These are phyloP conservation scores for Dasysyrphus tricinctus DNA, from an alignment of 2,888 invertebrate genomes.

Conservation along the genomic window DNA sequence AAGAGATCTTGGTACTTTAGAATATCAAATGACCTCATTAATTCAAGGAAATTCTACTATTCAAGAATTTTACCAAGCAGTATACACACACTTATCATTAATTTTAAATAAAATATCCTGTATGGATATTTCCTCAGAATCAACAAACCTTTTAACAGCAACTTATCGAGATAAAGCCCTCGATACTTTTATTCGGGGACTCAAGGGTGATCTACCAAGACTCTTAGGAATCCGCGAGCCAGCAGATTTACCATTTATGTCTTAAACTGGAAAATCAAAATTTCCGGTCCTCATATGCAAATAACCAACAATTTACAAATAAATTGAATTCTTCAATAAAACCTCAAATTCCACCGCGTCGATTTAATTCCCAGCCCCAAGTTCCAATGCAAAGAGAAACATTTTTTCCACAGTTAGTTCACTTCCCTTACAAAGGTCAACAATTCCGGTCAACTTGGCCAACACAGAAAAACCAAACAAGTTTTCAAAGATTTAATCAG, in stretches of 20 bases:
- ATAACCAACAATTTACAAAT: constrained; percentile 14
- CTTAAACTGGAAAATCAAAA: constrained; percentile 6
- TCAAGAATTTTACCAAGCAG: no score
- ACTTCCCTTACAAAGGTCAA: no score
- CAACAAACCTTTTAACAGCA: neutral
- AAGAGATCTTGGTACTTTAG: no score
- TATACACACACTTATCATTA: constrained; percentile 22
- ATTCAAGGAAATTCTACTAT: no score
- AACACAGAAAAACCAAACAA: constrained; percentile 2
- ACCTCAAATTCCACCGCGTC: constrained; percentile 5
- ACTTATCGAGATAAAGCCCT: no score
- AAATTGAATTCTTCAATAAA: constrained; percentile 3
- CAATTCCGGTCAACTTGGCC: constrained; percentile 13
- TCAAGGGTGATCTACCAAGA: no score
- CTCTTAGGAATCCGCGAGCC: no score
- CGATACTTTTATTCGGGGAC: no score
- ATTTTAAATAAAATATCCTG: constrained; percentile 18
- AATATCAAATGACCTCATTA: no score
- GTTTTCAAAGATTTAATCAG: neutral
- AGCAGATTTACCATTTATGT: no score
- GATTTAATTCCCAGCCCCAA: constrained; percentile 3
- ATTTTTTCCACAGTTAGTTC: constrained; percentile 8
- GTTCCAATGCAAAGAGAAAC: constrained; percentile 1
- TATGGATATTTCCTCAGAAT: constrained; percentile 9
- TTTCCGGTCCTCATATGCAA: constrained; percentile 3